Evolutionary conservation across 2,888 invertebrate species (phyloP), one percentile per base, ranked within the genome.

Genomic region (Catocala sponsa): DNA sequence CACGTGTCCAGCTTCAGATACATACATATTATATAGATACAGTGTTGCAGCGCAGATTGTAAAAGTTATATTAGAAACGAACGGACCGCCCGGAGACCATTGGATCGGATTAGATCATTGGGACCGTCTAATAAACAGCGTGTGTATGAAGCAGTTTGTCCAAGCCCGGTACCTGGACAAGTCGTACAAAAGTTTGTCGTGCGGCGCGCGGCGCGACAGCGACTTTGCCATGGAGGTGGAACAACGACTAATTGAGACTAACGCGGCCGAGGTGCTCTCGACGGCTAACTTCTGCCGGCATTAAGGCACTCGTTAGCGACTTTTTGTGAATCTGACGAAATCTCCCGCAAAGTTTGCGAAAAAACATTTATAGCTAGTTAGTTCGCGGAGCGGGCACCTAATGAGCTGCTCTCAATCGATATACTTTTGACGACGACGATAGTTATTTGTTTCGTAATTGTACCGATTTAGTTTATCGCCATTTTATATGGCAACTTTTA

Each of bases 301-400:
- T 91, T 91, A 90, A 91, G 87, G 82, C 85, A 86, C 90, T 91
- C 91, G 91, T 92, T 91, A 91, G 85, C 73, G 86, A 89, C 87
- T 91, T 91, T 91, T 89, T 89, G 89, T 84, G 82, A 83, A 85
- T 83, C 84, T 84, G 81, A 83, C 83, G 80, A 86, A 89, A 90
- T 90, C 90, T 89, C 86, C 83, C 76, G 78, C 82, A 70, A 85
- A 88, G 82, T 88, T 87, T 72, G 81, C 76, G 77, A 83, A 25
- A 85, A 88, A 89, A 86, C 85, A 86, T 87, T 87, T 85, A 84
- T 80, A 68, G 80, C 70, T 83, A 82, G 84, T 84, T 83, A 82
- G 77, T 82, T 76, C 70, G 66, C 35, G 55, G 69, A 72, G 67
- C 54, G 67, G 10, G 41, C 50, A 35, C 55, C 52, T 83, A 85